Conservation (phyloP, 2,797 vertebrate genomes). For the Diplodus puntazzo region DNA sequence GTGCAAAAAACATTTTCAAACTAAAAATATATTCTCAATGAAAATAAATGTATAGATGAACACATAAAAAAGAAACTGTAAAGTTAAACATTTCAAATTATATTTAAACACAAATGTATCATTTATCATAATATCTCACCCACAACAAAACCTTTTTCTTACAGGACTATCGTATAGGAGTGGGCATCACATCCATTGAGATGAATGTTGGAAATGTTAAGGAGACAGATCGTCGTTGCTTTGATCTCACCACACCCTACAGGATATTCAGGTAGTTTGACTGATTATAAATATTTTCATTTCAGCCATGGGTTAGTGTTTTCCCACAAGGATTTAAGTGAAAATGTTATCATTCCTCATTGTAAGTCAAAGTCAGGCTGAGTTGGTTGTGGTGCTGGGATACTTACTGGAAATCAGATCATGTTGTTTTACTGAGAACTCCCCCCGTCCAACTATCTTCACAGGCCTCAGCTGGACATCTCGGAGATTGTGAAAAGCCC, state of each 20-base stretch:
- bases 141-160: background rate
- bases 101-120: background rate
- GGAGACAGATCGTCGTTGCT: slow-evolving; percentile 89
- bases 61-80: background rate
- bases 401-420: slow-evolving; percentile 41
- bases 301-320: background rate
- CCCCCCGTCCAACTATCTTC: slow-evolving; percentile 22
- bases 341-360: background rate
- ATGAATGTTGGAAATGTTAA: slow-evolving; percentile 97
- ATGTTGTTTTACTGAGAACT: slow-evolving; percentile 51
- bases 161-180: slow-evolving; percentile 91
- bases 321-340: background rate
- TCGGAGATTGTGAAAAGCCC: slow-evolving; percentile 59
- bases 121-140: too few species aligned
- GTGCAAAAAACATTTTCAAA: too few species aligned
- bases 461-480: slow-evolving; percentile 55
- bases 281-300: background rate
- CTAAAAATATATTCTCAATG: background rate
- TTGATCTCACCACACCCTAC: slow-evolving; percentile 96
- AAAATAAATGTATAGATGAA: background rate
- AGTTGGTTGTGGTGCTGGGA: slow-evolving; percentile 16
- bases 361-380: background rate
- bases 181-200: slow-evolving; percentile 94
- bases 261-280: slow-evolving; percentile 91
- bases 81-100: background rate